Conservation (phyloP, 2,797 vertebrate species). For the Myotis pilosus region DNA sequence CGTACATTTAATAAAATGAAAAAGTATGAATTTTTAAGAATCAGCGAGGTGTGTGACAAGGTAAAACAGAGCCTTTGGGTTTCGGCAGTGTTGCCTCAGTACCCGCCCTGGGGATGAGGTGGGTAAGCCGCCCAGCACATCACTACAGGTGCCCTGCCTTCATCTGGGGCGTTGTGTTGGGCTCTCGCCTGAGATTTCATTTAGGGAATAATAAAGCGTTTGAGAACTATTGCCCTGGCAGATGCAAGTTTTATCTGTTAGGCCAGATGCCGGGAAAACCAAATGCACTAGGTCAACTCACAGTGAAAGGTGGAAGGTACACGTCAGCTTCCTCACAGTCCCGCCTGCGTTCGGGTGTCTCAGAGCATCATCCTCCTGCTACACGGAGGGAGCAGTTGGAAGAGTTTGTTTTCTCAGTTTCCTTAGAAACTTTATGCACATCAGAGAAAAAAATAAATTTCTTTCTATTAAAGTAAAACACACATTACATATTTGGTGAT, state of each 20-base stretch:
- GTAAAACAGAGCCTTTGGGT: background rate
- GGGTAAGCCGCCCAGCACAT: background rate
- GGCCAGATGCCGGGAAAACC: background rate
- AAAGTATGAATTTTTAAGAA: background rate
- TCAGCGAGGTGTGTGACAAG: background rate
- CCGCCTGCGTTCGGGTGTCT: background rate
- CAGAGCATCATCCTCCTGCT: background rate
- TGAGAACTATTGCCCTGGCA: background rate
- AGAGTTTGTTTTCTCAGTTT: background rate
- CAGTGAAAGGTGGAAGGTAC: background rate
- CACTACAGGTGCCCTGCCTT: background rate
- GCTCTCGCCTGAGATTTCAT: background rate
- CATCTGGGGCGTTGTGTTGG: accelerated
- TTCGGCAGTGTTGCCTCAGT: background rate
- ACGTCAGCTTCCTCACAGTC: background rate
- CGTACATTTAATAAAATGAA: background rate
- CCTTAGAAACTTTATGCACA: background rate
- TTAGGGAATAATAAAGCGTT: background rate
- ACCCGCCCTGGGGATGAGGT: background rate
- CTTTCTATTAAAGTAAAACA: background rate
- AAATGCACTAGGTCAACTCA: background rate
- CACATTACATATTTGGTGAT: background rate
- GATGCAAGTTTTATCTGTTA: background rate
- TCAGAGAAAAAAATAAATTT: background rate
- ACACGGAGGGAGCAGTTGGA: background rate